Evolutionary conservation across 2,888 invertebrate genomes (phyloP).

Genomic region (Micropterix aruncella): DNA sequence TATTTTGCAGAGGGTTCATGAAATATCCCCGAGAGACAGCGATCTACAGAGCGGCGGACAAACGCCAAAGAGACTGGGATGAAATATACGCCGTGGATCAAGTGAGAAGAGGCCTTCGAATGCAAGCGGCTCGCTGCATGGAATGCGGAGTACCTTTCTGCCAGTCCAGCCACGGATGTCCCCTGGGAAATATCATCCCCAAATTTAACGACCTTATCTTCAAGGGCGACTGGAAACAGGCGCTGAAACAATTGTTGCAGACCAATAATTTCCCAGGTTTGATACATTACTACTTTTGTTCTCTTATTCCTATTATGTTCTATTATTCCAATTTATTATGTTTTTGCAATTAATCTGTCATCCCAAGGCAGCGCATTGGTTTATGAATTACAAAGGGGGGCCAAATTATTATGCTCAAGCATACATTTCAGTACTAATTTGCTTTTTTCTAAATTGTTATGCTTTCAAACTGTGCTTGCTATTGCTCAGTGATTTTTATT

Average conservation of each 20-base stretch:
- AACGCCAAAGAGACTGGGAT: constrained; percentile 87
- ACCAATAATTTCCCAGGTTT: constrained; percentile 94
- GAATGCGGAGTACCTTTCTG: constrained; percentile 99
- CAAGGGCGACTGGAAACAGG: constrained; percentile 87
- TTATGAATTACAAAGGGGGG: no score
- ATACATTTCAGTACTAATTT: no score
- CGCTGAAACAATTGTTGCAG: constrained; percentile 82
- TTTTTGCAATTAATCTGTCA: no score
- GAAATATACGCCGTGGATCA: constrained; percentile 85
- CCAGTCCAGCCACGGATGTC: constrained; percentile 89
- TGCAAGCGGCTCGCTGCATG: constrained; percentile 95
- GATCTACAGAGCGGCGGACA: constrained; percentile 74
- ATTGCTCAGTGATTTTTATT: no score
- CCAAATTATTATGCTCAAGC: no score
- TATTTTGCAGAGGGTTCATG: constrained; percentile 67
- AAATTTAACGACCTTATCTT: constrained; percentile 99
- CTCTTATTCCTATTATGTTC: no score
- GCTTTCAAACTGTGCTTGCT: no score
- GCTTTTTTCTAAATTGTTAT: no score
- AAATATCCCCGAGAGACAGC: constrained; percentile 86
- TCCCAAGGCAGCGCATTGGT: no score
- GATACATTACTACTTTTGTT: no score
- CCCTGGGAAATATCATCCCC: constrained; percentile 95
- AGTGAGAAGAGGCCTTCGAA: constrained; percentile 76
- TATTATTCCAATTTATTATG: no score